Conservation (phyloP, 2,113 vertebrate genomes). For the Saimiri boliviensis region DNA sequence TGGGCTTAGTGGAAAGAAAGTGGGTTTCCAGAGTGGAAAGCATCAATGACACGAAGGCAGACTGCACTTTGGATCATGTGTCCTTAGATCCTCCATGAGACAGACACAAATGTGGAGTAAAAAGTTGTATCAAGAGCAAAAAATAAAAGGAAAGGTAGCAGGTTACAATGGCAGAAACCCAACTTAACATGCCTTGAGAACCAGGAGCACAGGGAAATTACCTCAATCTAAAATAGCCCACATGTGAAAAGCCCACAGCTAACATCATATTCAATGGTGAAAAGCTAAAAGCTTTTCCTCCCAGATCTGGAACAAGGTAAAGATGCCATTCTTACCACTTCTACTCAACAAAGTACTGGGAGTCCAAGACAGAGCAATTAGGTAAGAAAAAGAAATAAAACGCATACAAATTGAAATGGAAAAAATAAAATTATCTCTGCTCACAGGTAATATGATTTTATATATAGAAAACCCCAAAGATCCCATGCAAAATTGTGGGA, state of each 20-base stretch:
- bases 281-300: not conserved
- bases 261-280: not conserved
- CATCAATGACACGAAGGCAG: conserved; percentile 44
- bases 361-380: not conserved
- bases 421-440: not conserved
- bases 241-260: not conserved
- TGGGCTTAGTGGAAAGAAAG: not conserved
- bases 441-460: not conserved
- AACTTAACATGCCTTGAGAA: not conserved
- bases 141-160: not conserved
- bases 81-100: not conserved
- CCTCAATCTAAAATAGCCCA: not conserved
- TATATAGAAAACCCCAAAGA: not conserved
- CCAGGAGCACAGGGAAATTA: not conserved
- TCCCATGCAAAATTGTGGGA: not conserved
- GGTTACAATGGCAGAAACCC: not conserved
- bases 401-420: not conserved
- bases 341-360: not conserved
- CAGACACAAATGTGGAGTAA: not conserved
- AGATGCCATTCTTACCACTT: not conserved
- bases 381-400: not conserved
- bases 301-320: not conserved
- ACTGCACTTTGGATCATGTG: not conserved
- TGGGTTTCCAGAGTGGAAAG: conserved; percentile 35
- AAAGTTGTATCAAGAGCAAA: not conserved